Evolutionary conservation across 2,888 invertebrate genomes (phyloP), one percentile per base, ranked within the genome.

Genomic region (Amblyjoppa proteus): DNA sequence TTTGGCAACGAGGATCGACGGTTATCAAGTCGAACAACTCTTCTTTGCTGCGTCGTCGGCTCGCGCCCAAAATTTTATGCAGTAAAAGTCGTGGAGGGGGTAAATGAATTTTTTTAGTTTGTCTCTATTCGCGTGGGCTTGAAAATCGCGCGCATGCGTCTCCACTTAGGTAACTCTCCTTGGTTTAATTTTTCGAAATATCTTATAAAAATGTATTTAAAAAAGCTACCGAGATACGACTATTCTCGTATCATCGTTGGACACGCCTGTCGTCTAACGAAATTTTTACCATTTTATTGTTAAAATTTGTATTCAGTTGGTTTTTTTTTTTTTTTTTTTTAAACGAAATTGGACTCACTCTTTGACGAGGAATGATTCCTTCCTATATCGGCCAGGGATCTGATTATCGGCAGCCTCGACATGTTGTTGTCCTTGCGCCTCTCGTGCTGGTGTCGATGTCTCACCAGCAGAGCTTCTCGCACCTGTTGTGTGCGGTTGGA

Each of bases 341-440:
- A 4, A 51, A 51, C 61, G 3, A 5, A 16, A 25, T 61, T 9
- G 7, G 90, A 97, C 98, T 97, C 95, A 98, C 98, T 98, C 96
- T 98, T 98, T 88, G 97, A 97, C 16, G 98, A 97, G 74, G 99
- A 99, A 94, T 99, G 98, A 94, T 98, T 99, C 87, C 97, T 96
- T 89, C 99, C 99, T 91, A 99, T 99, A 93, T 99, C 99, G 31
- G 99, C 98, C 90, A 99, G 95, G 7, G 99, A 99, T 86, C 99
- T 95, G 88, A 99, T 99, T 77, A 98, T 96, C 45, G 98, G 98
- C 86, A 99, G 95, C 88, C 97, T 96, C 38, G 97, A 96, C 95
- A 97, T 96, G 91, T 97, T 97, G 88, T 95, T 95, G 90, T 97
- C 96, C 89, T 96, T 96, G 90, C 95, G 95, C 91, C 97, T 96